Evolutionary conservation across 2,113 vertebrate genomes (phyloP).

Genomic region (Percopsis transmontana): DNA sequence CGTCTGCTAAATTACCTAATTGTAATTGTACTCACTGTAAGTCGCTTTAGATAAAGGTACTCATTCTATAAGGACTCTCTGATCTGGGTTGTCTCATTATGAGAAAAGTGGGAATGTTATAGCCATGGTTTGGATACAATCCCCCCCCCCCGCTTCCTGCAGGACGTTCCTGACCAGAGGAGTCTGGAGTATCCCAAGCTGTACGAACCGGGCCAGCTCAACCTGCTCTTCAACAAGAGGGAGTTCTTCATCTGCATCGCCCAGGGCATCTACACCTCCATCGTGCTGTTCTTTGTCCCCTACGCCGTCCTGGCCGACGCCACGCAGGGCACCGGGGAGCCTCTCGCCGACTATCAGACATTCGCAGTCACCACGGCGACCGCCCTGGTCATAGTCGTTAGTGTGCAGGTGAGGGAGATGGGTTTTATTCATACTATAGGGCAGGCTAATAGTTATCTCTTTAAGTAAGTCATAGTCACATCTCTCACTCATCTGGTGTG

Average conservation of each 20-base stretch:
- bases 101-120: no score
- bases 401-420: constrained; percentile 83
- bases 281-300: constrained; percentile 93
- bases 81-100: no score
- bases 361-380: constrained; percentile 94
- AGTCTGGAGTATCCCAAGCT: constrained; percentile 94
- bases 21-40: no score
- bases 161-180: constrained; percentile 92
- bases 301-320: constrained; percentile 83
- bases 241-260: constrained; percentile 97
- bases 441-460: no score
- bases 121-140: no score
- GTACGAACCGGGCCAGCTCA: constrained; percentile 93
- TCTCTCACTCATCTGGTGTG: no score
- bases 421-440: background rate
- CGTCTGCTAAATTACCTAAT: no score
- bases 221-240: constrained; percentile 96
- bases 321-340: constrained; percentile 82
- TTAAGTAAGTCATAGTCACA: no score
- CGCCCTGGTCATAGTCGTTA: constrained; percentile 91
- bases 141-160: background rate
- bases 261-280: constrained; percentile 93
- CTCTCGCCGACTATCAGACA: constrained; percentile 92
- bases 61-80: no score
- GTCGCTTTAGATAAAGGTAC: no score